These are phyloP conservation scores for Chesias legatella DNA, from an alignment of 2,888 invertebrate genomes.

Conservation along the genomic window DNA sequence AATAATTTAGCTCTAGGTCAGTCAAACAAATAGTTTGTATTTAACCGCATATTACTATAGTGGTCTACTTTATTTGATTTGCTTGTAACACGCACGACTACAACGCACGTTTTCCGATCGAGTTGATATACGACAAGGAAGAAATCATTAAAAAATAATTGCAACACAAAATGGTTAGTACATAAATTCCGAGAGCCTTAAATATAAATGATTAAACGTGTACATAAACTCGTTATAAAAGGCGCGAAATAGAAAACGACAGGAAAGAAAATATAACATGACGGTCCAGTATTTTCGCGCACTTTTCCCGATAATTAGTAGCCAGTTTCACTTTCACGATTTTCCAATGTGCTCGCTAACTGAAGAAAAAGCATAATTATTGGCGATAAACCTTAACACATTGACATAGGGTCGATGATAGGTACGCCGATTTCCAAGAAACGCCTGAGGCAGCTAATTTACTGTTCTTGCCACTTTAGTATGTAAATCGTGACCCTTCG, in stretches of 20 bases:
- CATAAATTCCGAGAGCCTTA: no score
- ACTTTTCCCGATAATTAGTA: conserved; percentile 62
- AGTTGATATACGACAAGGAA: no score
- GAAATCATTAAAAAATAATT: no score
- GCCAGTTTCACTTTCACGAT: conserved; percentile 64
- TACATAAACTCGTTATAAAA: conserved; percentile 10
- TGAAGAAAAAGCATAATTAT: conserved; percentile 7
- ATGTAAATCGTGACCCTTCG: conserved; percentile 43
- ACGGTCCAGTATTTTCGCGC: conserved; percentile 41
- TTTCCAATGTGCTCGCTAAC: conserved; percentile 35
- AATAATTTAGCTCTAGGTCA: neutral
- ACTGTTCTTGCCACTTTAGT: conserved; percentile 34
- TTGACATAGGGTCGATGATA: conserved; percentile 12
- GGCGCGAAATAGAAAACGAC: conserved; percentile 34
- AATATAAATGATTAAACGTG: neutral
- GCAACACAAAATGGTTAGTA: no score
- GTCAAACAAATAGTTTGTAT: neutral
- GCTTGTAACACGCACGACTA: no score
- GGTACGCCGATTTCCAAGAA: conserved; percentile 21
- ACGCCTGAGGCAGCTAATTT: conserved; percentile 31
- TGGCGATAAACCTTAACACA: conserved; percentile 1
- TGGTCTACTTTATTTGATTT: no score
- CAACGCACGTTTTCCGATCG: no score
- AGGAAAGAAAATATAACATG: conserved; percentile 60
- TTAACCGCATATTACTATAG: no score